These are phyloP conservation scores for Chionomys nivalis DNA, from an alignment of 2,113 vertebrate genomes.

Conservation along the genomic window DNA sequence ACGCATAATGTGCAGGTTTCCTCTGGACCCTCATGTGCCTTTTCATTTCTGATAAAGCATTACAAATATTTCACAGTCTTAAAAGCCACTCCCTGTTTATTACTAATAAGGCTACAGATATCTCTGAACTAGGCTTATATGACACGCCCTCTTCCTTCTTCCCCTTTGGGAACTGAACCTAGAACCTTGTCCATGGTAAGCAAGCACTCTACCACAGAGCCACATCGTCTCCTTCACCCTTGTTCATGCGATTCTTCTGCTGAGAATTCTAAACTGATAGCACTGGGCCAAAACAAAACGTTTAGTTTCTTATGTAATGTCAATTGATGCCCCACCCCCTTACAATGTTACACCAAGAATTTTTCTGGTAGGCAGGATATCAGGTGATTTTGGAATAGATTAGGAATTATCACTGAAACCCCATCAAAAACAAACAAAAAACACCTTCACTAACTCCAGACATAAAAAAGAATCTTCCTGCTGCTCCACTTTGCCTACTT, in stretches of 20 bases:
- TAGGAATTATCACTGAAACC: background rate
- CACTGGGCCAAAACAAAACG: constrained; percentile 4
- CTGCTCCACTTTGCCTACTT: constrained; percentile 11
- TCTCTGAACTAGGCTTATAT: background rate
- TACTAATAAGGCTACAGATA: constrained; percentile 20
- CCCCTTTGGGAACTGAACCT: background rate
- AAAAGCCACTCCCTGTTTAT: background rate
- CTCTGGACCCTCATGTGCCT: background rate
- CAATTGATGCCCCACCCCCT: background rate
- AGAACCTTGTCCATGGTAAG: background rate
- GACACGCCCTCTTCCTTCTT: background rate
- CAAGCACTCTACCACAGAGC: background rate
- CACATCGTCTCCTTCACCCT: background rate
- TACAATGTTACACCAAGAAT: constrained; percentile 2
- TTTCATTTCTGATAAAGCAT: background rate
- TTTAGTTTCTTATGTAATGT: background rate
- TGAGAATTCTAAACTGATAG: constrained; percentile 14
- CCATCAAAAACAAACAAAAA: background rate
- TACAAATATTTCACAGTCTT: background rate
- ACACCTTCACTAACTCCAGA: background rate
- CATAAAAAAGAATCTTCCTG: constrained; percentile 5
- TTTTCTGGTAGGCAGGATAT: background rate
- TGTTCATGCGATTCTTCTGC: background rate
- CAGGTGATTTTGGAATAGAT: background rate
- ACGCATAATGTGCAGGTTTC: background rate